Base-by-base conservation (phyloP, 2,888 invertebrate species). In the Gerosis bhagava region DNA sequence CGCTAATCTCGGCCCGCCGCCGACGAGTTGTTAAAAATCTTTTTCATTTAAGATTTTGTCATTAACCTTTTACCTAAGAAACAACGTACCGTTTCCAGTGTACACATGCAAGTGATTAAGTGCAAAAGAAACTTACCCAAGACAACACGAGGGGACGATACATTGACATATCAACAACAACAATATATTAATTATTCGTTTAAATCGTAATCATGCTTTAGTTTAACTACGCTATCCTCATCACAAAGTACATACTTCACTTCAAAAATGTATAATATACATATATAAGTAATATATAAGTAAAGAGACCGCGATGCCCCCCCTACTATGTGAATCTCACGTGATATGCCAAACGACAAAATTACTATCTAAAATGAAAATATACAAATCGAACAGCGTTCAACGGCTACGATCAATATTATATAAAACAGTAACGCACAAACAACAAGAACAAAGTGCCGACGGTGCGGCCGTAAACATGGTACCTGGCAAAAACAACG, bases 271-370 rank as follows among this genome's bases (percentile, higher is more conserved):
- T 19, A 6, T 19, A 6, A 5, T 19, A 19, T 19, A 19, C 19
- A 19, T 19, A n/a, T n/a, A n/a, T n/a, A n/a, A n/a, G n/a, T n/a
- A n/a, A n/a, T 60, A 48, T 50, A 54, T 48, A 51, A 53, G 54
- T 59, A 67, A 70, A 60, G 62, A 68, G 65, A 65, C 67, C 68
- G 59, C 65, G 57, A 66, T 69, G 73, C 76, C 74, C 75, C 77
- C 79, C 73, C 67, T 63, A 66, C 71, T 69, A 70, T 67, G 65
- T 67, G 58, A 53, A 55, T 55, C 61, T 62, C 73, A 70, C 72
- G 77, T 82, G 80, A 83, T 82, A 82, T 83, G 83, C 80, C 73
- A 73, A 72, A 76, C 64, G 68, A 70, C 74, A 73, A 79, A 74
- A 79, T 75, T 77, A 78, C 76, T 63, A 69, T 77, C 75, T 75